Evolutionary conservation across 2,113 vertebrate genomes (phyloP).

Genomic region (Formicarius rufipectus): DNA sequence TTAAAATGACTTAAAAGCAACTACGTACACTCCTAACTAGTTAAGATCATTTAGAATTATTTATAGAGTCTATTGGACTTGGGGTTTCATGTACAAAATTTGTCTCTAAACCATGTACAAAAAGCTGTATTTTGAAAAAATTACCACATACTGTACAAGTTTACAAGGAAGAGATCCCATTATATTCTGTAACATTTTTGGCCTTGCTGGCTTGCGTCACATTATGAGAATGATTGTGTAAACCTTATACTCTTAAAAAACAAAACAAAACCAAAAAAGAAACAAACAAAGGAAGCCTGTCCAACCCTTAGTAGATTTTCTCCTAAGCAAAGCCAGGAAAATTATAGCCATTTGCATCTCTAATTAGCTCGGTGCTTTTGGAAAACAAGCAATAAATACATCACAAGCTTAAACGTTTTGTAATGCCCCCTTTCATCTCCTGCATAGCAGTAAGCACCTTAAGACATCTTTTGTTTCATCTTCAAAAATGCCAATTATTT

Average conservation of each 20-base stretch:
- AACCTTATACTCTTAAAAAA: constrained; percentile 81
- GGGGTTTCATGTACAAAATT: constrained; percentile 86
- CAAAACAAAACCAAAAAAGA: constrained; percentile 19
- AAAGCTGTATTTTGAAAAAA: constrained; percentile 87
- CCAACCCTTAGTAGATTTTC: constrained; percentile 67
- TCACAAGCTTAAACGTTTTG: constrained; percentile 74
- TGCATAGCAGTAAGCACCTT: constrained; percentile 80
- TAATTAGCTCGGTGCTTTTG: constrained; percentile 70
- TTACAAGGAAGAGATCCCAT: constrained; percentile 88
- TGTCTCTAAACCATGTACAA: constrained; percentile 87
- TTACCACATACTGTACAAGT: constrained; percentile 92
- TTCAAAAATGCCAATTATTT: constrained; percentile 79
- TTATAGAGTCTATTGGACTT: constrained; percentile 80
- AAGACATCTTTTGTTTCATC: constrained; percentile 72
- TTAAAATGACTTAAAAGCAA: constrained; percentile 82
- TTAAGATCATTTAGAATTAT: constrained; percentile 80
- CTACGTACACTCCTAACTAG: constrained; percentile 77
- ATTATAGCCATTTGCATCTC: constrained; percentile 65
- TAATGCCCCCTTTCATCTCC: constrained; percentile 80
- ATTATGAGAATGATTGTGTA: constrained; percentile 84
- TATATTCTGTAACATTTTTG: constrained; percentile 81
- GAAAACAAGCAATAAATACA: constrained; percentile 79
- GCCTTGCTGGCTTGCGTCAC: constrained; percentile 84
- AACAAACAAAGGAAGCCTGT: constrained; percentile 65
- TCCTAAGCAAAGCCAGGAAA: constrained; percentile 76